Evolutionary conservation across 2,797 vertebrate species (phyloP), one percentile per base, ranked within the genome.

Genomic region (Artibeus lituratus): DNA sequence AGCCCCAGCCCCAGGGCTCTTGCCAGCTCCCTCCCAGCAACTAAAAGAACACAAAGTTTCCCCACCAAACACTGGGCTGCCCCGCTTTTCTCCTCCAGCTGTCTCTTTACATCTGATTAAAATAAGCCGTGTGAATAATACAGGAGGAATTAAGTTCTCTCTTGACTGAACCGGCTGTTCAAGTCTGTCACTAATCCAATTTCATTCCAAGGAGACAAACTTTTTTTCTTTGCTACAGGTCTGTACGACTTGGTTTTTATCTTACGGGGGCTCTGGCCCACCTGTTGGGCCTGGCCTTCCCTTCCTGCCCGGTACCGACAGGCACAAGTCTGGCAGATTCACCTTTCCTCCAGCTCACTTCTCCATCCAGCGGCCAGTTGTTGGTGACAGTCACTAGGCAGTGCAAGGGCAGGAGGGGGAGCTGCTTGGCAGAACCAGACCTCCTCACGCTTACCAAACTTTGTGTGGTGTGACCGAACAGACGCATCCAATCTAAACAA

Each of bases 61-160:
- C 91, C 70, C 86, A 32, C 21, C 1, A 21, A 94, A 29, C 76
- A 1, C 2, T 0, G 0, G 90, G 55, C 87, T 89, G 95, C 94
- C 85, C 19, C 0, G 10, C 86, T 39, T 72, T 94, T 89, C 87
- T 67, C 92, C 80, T 65, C 93, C 94, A 94, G 96, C 95, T 93
- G 94, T 92, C 81, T 91, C 29, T 93, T 93, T 85, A 39, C 88
- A 81, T 47, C 97, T 10, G 5, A 74, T 81, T 74, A 67, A 69
- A 95, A 87, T 16, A 78, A 70, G 82, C 81, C 12, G 0, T 2
- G 0, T 2, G 94, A 77, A 95, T 12, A 94, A 70, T 21, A 24
- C 14, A 44, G 95, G 62, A 81, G 91, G 95, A 96, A 97, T 35
- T 10, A 76, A 87, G 92, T 90, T 86, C 70, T 88, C 95, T 97